phyloP scores from a whole-genome alignment of 1,140 invertebrate genomes.

The Platorchestia sp. region DNA sequence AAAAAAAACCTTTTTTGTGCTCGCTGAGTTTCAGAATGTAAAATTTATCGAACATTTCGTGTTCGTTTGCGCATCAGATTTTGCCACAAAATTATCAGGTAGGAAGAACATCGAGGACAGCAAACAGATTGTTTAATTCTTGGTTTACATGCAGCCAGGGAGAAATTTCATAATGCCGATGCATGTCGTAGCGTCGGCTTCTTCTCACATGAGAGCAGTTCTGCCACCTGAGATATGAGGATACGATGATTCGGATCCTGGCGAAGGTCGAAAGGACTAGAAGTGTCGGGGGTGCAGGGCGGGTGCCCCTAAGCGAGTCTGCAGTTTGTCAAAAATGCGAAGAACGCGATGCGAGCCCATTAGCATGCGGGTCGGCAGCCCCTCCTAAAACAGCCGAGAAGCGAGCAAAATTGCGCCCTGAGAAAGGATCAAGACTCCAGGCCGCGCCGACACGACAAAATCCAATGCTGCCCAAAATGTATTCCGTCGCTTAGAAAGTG shows the following conservation, averaged over 20 bases:
- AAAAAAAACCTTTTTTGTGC: too few relatives aligned
- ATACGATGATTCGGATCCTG: background rate
- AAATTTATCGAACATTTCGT: background rate
- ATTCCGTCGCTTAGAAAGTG: background rate
- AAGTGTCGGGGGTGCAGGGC: background rate
- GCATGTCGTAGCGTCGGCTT: too few relatives aligned
- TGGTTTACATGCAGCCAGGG: too few relatives aligned
- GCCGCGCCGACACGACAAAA: background rate
- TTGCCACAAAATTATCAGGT: background rate
- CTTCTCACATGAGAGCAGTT: background rate
- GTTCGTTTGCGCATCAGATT: background rate
- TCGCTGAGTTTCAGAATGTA: too few relatives aligned
- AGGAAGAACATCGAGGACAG: background rate
- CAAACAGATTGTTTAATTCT: too few relatives aligned
- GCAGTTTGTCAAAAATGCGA: slow-evolving; percentile 7
- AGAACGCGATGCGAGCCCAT: background rate
- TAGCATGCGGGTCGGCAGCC: background rate
- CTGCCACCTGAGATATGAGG: background rate
- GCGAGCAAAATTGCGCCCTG: background rate
- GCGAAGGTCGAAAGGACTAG: background rate
- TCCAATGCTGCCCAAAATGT: background rate
- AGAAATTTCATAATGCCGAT: too few relatives aligned
- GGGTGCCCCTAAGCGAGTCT: background rate
- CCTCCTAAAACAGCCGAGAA: slow-evolving; percentile 6
- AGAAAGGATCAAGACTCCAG: background rate